Evolutionary conservation across 2,797 vertebrate genomes (phyloP), one percentile per base, ranked within the genome.

Genomic region (Neosilurus hyrtlii): DNA sequence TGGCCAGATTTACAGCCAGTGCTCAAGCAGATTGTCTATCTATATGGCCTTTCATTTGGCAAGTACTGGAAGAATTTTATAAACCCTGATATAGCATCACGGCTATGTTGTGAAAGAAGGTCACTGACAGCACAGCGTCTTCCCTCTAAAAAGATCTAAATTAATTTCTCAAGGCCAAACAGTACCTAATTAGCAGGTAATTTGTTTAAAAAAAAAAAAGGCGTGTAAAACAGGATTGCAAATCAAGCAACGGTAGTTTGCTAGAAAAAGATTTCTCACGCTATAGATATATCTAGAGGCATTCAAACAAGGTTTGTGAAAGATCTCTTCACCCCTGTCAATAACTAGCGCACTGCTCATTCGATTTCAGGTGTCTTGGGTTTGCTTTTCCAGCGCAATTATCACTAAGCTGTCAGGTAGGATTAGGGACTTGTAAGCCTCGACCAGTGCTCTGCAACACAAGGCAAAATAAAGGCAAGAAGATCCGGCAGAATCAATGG

Each of bases 381-480:
- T 88, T 89, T 90, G 88, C 89, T 87, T 88, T 73, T 87, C 80
- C 89, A 88, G 83, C 68, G 89, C 90, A 92, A 92, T 92, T 92
- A 93, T 92, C 91, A 93, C 90, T 91, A 90, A 92, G 90, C 91
- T 93, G 92, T 92, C 91, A 93, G 89, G 88, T 82, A 88, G 92
- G 91, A 93, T 93, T 93, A 93, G 86, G 86, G 9, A 37, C 86
- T 89, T 22, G 86, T 90, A 93, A 93, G 90, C 89, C 84, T 89
- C 86, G 59, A 82, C 89, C 86, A 90, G 89, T 86, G 83, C 91
- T 90, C 88, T 83, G 82, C 84, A 90, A 88, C 85, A 84, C 79
- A 75, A 77, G 88, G 84, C 82, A 18, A 84, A 82, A 83, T 88
- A 88, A 86, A 84, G 65, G 75, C 35, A 20, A 35, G 15, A 85